phyloP scores from a whole-genome alignment of 1,140 invertebrate genomes.

The Leptopilina boulardi region DNA sequence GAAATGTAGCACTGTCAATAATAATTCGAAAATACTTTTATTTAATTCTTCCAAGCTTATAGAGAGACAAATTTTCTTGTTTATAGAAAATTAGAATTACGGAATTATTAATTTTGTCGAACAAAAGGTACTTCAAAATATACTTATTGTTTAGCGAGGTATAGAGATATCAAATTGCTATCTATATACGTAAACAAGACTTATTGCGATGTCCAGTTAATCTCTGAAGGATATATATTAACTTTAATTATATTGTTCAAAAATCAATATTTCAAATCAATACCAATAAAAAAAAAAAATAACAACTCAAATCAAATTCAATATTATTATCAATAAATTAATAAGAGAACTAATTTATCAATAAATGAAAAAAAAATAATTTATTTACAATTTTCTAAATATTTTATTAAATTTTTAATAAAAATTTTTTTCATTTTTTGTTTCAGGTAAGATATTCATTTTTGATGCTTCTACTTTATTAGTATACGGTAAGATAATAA shows the following conservation, averaged over 20 bases:
- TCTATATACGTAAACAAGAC: slow-evolving; percentile 5
- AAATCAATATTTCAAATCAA: not conserved
- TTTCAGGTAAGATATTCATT: not conserved
- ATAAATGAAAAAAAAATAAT: not conserved
- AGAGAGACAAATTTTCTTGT: not conserved
- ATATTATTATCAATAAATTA: too few relatives aligned
- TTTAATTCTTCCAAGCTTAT: not conserved
- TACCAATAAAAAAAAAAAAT: not conserved
- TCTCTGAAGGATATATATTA: not conserved
- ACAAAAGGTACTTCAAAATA: not conserved
- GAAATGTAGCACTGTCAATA: not conserved
- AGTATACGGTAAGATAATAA: not conserved
- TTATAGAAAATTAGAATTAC: not conserved
- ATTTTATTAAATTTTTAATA: not conserved
- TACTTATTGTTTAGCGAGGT: not conserved
- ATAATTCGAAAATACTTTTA: not conserved
- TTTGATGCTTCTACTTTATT: not conserved
- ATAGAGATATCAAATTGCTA: not conserved
- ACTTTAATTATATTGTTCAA: not conserved
- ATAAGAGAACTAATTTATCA: too few relatives aligned
- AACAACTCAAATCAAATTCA: not conserved
- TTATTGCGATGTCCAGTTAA: not conserved
- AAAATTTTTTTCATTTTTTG: not conserved
- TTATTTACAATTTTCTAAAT: not conserved
- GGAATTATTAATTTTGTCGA: not conserved